Base-by-base conservation (phyloP, 2,888 invertebrate species). In the Hydropsyche betteni region DNA sequence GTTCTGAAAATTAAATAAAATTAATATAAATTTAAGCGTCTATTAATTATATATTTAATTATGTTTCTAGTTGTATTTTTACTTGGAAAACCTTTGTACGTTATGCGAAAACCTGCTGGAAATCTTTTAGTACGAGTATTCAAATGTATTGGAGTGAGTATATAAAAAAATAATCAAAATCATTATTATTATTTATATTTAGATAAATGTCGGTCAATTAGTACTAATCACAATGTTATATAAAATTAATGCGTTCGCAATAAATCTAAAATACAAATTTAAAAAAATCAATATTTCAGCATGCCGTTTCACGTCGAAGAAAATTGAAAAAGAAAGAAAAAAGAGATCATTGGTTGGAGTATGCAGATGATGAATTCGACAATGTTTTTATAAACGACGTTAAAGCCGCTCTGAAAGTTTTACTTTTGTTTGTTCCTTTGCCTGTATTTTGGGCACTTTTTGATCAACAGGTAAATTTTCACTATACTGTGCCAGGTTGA, bases 381-480 rank as follows among this genome's bases (percentile, higher is more conserved):
- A 82, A 83, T 0, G 85, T 86, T 75, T 87, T 96, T 78, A 93
- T 98, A 2, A 86, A 90, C 4, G 97, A 98, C 81, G 89, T 96
- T 8, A 96, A 95, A 83, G 86, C 90, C 0, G 86, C 95, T 0
- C 83, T 95, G 6, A 89, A 91, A 79, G 93, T 98, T 0, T 84
- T 97, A 7, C 89, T 93, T 5, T 88, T 98, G 2, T 98, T 94
- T 83, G 84, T 98, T 36, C 98, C 99, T 0, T 86, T 98, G 68
- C 97, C 98, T 0, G 88, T 99, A n/a, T 99, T 98, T 85, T 99
- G 98, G 98, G 96, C 98, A 0, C 88, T 99, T 0, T 98, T 94
- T 84, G 98, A 99, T 84, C 99, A 99, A 84, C 97, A 96, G 88
- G 93, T 91, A 83, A 81, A 68, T 24, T 7, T 16, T 55, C 6